Conservation (phyloP, 1,140 invertebrate genomes). For the Polypedilum pembai region DNA sequence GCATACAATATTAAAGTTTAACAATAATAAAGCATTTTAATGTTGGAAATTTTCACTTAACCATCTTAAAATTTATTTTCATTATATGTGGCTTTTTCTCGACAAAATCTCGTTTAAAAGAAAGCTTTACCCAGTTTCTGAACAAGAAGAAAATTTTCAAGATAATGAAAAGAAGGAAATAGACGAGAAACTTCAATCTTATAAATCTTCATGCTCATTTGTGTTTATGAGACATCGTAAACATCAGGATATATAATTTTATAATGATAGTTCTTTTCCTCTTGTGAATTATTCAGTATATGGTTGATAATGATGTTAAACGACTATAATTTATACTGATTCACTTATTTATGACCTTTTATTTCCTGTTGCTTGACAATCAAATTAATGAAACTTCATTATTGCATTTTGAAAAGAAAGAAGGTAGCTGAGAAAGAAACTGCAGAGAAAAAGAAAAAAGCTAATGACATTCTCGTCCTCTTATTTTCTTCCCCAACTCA, state of each 20-base stretch:
- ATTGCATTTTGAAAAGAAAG: background rate
- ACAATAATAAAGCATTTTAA: no score
- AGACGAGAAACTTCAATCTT: no score
- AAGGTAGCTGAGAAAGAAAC: background rate
- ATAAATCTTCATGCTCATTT: background rate
- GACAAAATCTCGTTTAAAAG: no score
- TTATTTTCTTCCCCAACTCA: background rate
- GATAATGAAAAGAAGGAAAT: no score
- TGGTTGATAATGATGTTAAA: conserved; percentile 4
- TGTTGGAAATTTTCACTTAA: no score
- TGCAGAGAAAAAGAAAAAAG: background rate
- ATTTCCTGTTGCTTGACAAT: conserved; percentile 8
- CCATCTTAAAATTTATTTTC: no score
- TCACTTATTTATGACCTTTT: background rate
- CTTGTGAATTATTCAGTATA: background rate
- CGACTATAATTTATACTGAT: background rate
- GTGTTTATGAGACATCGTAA: background rate
- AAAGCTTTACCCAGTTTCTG: no score
- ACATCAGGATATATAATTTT: background rate
- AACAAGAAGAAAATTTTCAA: no score
- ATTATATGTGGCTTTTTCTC: no score
- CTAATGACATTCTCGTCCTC: background rate
- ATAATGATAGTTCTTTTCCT: background rate
- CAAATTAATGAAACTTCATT: conserved; percentile 8
- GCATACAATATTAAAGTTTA: no score